Conservation (phyloP, 2,113 vertebrate species). For the Grus americana region DNA sequence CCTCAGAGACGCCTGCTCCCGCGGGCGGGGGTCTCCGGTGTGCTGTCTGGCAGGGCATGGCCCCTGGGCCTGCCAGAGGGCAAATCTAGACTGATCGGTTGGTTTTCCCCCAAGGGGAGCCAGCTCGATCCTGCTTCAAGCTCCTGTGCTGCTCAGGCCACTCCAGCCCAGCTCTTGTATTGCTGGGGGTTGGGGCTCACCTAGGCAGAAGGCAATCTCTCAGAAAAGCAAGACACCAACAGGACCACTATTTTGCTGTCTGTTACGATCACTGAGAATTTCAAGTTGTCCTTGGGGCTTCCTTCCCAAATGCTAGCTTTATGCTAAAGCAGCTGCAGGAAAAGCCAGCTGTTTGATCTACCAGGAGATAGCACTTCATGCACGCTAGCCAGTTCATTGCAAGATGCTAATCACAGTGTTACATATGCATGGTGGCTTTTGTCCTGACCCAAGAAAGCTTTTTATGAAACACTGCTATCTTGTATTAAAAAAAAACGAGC, state of each 20-base stretch:
- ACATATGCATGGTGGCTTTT: background rate
- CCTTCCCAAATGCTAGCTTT: background rate
- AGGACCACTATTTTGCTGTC: accelerated
- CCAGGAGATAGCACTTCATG: background rate
- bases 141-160: accelerated
- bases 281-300: background rate
- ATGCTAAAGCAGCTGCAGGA: background rate
- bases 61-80: background rate
- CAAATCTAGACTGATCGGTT: accelerated
- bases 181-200: accelerated
- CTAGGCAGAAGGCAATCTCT: accelerated
- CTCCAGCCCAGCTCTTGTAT: background rate
- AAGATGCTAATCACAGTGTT: background rate
- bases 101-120: background rate
- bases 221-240: background rate
- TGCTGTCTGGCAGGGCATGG: accelerated
- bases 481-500: background rate
- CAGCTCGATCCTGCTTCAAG: accelerated
- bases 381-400: background rate
- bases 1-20: background rate
- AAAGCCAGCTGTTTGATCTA: background rate
- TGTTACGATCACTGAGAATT: background rate
- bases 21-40: too few relatives aligned
- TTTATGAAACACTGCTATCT: background rate
- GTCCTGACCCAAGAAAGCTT: background rate